Base-by-base conservation (phyloP, 2,797 vertebrate genomes). In the Coracias cyanogaster region DNA sequence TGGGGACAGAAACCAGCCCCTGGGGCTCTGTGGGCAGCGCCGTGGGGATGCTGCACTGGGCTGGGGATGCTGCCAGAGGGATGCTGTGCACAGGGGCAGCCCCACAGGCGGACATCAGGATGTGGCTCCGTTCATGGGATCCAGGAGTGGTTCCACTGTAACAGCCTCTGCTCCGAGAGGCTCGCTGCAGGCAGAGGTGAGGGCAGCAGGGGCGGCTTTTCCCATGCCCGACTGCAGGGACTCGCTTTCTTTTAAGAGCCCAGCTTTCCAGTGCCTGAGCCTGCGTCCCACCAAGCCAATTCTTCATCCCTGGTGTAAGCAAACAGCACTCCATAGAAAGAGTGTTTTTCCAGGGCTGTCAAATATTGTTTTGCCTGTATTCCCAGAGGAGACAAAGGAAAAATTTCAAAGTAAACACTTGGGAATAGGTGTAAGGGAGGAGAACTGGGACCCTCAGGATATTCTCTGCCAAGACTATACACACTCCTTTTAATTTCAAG, bases 341-440 rank as follows among this genome's bases (percentile, higher is more conserved):
- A 0, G 4, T 10, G 1, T 20, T 39, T 79, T 64, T 74, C 82
- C 80, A 54, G 76, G 45, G 76, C 91, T 90, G 79, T 86, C 85
- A 94, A 57, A 81, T 78, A 86, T 65, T 83, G 91, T 61, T 94
- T 94, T 67, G 65, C 70, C 69, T 70, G 45, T 45, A 10, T 37
- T 94, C 87, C 79, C 33, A 1, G 65, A 64, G 91, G 94, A 94
- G 61, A 46, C 2, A 8, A 89, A 83, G 41, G 79, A 91, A 83
- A 86, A 84, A 83, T 67, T 52, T 93, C 79, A 24, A 73, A 92
- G 83, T 54, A 90, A 96, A 89, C 86, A 76, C 70, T 90, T 72
- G 81, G 73, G 58, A 94, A 58, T 76, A 92, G 91, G 83, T 86
- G 83, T 9, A 31, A 25, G 57, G 66, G 43, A 77, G 66, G 77